Base-by-base conservation (phyloP, 1,140 invertebrate species). In the Portunus trituberculatus region DNA sequence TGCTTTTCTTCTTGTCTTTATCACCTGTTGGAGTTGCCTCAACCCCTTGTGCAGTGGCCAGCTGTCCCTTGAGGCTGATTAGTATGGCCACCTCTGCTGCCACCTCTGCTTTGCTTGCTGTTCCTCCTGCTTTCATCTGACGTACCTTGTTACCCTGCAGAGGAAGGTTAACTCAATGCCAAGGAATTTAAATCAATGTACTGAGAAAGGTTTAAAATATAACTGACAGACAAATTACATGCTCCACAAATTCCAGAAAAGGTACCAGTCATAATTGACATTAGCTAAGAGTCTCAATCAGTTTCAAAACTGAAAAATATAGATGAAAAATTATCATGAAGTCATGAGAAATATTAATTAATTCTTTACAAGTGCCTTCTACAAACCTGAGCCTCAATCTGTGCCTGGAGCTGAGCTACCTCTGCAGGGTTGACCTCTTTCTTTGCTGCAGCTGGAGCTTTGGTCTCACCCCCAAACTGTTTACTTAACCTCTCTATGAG, bases 401-500 rank as follows among this genome's bases (percentile, higher is more conserved):
- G 52, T 59, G 52, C 52, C 52, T 59, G 29, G 8, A 96, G 46
- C 14, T 29, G 83, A 20, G 84, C 90, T 25, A 96, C 87, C 20
- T 95, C 94, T 3, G 83, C 93, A 45, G 95, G 91, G 76, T 92
- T 91, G 25, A 29, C 52, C 25, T 91, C 45, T 45, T 93, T 90
- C 76, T 91, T 93, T 52, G 83, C 84, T 2, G 39, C 0, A 20
- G 52, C 10, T 2, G 39, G 16, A 20, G 52, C 10, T 59, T 59
- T 59, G 14, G 92, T 14, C n/a, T 93, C 14, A 32, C 95, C 94
- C 76, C 83, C 90, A 83, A 95, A 96, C 45, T 96, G 82, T n/a
- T 93, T 90, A 59, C 96, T 94, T 0, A 96, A 84, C 76, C 83
- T 91, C 48, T 96, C 76, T n/a, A 96, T 91, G 3, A 95, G 91